Percentiles rank a stretch among this genome's conserved stretches.
phyloP scores from a whole-genome alignment of 2,113 vertebrate genomes.

The Otus sunia region DNA sequence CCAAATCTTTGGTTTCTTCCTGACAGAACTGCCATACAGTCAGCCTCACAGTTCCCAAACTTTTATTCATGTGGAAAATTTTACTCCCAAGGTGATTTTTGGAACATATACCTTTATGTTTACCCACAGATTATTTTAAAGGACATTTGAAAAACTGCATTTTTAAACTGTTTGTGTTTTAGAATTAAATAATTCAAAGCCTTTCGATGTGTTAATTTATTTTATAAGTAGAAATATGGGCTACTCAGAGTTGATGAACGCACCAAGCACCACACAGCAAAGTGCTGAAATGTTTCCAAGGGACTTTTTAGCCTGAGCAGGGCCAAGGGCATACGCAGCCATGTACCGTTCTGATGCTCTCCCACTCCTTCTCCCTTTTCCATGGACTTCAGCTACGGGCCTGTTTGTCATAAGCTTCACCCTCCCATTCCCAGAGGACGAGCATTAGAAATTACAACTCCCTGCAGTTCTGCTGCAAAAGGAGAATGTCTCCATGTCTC shows the following conservation, averaged over 20 bases:
- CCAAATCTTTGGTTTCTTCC: neutral
- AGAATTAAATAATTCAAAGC: neutral
- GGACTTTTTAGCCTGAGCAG: too few relatives aligned
- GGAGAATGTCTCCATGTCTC: neutral
- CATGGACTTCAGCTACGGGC: neutral
- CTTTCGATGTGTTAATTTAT: neutral
- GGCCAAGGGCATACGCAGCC: neutral
- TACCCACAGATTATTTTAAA: neutral
- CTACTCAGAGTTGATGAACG: neutral
- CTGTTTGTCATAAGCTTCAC: neutral
- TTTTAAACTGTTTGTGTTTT: neutral
- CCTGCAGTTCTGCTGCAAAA: neutral
- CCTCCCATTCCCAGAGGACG: neutral
- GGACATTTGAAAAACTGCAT: neutral
- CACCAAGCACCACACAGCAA: neutral
- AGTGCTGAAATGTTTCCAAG: neutral
- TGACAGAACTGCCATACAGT: neutral
- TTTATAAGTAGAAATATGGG: neutral
- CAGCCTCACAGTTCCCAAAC: neutral
- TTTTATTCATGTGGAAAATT: neutral
- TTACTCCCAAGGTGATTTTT: neutral
- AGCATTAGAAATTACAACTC: neutral
- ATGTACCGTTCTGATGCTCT: neutral
- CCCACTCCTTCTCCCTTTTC: neutral
- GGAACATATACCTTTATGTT: accelerated